A percentile compares a stretch with the other conserved stretches of the same genome.
phyloP scores from a whole-genome alignment of 1,140 invertebrate genomes.

The Drosophila orosa region DNA sequence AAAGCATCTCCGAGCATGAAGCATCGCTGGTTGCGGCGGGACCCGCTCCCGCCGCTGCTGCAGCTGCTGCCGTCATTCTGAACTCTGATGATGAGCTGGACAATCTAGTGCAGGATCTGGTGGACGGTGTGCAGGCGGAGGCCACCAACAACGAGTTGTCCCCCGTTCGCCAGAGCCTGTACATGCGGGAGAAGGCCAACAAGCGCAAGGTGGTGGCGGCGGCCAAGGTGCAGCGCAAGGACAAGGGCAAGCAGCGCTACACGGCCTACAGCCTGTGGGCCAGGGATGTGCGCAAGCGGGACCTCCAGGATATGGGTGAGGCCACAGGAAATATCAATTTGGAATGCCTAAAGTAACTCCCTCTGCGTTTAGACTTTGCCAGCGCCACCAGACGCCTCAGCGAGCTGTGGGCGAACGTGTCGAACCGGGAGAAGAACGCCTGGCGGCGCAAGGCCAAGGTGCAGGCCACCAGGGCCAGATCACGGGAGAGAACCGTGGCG shows the following conservation, averaged over 20 bases:
- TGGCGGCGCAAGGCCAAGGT: constrained; percentile 87
- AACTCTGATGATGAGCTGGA: constrained; percentile 78
- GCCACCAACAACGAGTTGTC: constrained; percentile 75
- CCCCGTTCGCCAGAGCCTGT: constrained; percentile 87
- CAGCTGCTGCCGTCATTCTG: constrained; percentile 24
- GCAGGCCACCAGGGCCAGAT: constrained; percentile 82
- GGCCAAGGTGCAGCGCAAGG: constrained; percentile 88
- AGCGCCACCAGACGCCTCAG: constrained; percentile 91
- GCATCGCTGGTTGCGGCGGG: constrained; percentile 2
- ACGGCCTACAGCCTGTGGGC: constrained; percentile 97
- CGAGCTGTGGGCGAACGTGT: constrained; percentile 93
- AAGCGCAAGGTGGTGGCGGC: constrained; percentile 90
- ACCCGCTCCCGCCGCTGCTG: constrained; percentile 1
- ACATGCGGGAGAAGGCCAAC: constrained; percentile 90
- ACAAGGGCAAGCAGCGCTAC: constrained; percentile 91
- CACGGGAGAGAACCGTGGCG: constrained; percentile 37
- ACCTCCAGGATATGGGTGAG: constrained; percentile 87
- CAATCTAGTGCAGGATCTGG: constrained; percentile 72
- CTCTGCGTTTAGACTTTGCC: constrained; percentile 87
- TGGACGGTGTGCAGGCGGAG: constrained; percentile 78
- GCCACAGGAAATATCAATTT: neutral
- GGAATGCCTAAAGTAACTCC: neutral
- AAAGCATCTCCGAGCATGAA: constrained; percentile 42
- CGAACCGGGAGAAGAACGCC: constrained; percentile 82
- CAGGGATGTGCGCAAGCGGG: constrained; percentile 89